phyloP scores from a whole-genome alignment of 2,888 invertebrate genomes.

The Rotaria socialis region DNA sequence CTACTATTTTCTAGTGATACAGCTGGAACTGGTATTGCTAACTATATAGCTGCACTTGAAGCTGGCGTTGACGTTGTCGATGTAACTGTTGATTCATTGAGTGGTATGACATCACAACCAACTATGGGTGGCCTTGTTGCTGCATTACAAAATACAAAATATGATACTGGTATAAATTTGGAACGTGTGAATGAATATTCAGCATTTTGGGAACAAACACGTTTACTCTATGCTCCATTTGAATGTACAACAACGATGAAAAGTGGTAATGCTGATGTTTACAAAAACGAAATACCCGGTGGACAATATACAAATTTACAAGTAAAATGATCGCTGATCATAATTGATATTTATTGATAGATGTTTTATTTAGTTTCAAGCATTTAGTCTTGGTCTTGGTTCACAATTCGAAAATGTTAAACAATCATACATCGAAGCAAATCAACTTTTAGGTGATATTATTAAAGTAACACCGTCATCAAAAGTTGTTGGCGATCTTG shows the following conservation, averaged over 20 bases:
- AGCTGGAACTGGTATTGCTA: constrained; percentile 87
- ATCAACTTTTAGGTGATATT: constrained; percentile 85
- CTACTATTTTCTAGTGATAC: constrained; percentile 68
- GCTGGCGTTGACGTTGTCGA: constrained; percentile 94
- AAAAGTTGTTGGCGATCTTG: constrained; percentile 95
- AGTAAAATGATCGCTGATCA: not conserved
- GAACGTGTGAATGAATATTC: constrained; percentile 84
- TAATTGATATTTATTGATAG: not conserved
- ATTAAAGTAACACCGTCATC: constrained; percentile 98
- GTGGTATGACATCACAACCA: constrained; percentile 95
- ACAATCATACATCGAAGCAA: constrained; percentile 85
- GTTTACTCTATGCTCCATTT: constrained; percentile 86
- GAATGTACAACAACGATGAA: constrained; percentile 98
- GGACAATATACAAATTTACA: constrained; percentile 45
- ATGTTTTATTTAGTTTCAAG: constrained; percentile 68
- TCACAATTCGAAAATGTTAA: constrained; percentile 95
- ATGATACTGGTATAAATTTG: constrained; percentile 72
- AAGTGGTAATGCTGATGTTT: constrained; percentile 96
- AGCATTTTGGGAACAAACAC: constrained; percentile 95
- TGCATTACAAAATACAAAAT: constrained; percentile 69
- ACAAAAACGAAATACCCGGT: constrained; percentile 95
- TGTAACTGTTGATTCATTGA: constrained; percentile 98
- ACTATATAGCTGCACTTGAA: constrained; percentile 84
- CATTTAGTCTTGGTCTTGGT: constrained; percentile 89
- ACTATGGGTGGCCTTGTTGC: constrained; percentile 98